Conservation (phyloP, 2,797 vertebrate species). For the Hemitrygon akajei region DNA sequence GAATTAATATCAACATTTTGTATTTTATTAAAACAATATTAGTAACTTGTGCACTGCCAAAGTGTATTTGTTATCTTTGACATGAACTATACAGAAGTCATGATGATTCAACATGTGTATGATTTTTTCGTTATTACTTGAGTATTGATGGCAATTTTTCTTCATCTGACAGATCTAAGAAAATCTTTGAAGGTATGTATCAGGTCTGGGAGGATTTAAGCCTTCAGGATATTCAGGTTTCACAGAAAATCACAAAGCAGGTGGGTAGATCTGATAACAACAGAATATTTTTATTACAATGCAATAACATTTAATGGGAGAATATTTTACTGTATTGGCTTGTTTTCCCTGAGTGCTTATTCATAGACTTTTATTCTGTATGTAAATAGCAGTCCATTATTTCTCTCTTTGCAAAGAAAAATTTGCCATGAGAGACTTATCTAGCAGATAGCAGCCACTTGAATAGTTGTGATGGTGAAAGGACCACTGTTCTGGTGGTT, state of each 20-base stretch:
- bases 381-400: background rate
- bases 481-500: background rate
- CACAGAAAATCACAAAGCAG: constrained; percentile 54
- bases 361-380: background rate
- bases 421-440: background rate
- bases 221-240: constrained; percentile 59
- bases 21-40: background rate
- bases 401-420: background rate
- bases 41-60: background rate
- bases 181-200: constrained; percentile 73
- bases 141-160: background rate
- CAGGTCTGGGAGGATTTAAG: constrained; percentile 81
- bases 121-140: background rate
- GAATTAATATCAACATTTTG: background rate
- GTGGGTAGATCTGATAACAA: constrained; percentile 48
- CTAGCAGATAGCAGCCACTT: background rate
- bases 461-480: background rate
- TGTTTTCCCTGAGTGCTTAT: background rate
- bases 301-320: too few species aligned
- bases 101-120: background rate
- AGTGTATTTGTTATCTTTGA: background rate
- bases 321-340: background rate
- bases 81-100: background rate
- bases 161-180: constrained; percentile 66
- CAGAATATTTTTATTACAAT: too few species aligned